Percentiles rank a stretch among this genome's conserved stretches.
phyloP scores from a whole-genome alignment of 2,888 invertebrate species.

The Dromius quadrimaculatus region DNA sequence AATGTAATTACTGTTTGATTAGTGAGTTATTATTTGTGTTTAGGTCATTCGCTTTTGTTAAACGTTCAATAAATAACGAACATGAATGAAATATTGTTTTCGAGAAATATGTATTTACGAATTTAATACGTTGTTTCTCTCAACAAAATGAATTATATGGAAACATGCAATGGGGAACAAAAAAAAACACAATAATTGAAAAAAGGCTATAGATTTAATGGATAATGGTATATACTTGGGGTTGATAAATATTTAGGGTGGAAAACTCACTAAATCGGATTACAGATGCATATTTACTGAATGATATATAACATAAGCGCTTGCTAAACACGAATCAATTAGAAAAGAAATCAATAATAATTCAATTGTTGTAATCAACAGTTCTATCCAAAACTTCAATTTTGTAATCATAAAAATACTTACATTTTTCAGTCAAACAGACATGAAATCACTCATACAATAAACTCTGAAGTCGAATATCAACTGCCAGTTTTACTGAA shows the following conservation, averaged over 20 bases:
- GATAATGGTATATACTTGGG: not conserved
- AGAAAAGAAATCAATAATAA: no score
- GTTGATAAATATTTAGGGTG: not conserved
- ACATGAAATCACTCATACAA: not conserved
- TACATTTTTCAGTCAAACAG: slow-evolving; percentile 19
- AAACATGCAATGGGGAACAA: slow-evolving; percentile 6
- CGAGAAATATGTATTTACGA: no score
- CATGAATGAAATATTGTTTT: no score
- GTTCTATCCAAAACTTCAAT: no score
- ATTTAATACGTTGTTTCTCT: slow-evolving; percentile 1
- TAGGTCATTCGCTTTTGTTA: no score
- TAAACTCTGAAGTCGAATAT: not conserved
- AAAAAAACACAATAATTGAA: not conserved
- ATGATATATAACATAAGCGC: no score
- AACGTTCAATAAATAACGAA: no score
- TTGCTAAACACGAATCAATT: no score
- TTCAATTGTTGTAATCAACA: no score
- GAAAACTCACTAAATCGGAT: not conserved
- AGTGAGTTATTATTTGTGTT: no score
- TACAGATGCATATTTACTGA: no score
- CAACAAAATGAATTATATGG: not conserved
- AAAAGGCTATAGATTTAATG: not conserved
- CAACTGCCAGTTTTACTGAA: slow-evolving; percentile 24
- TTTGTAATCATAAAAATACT: slow-evolving; percentile 14
- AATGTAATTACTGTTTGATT: no score